phyloP scores from a whole-genome alignment of 2,888 invertebrate genomes.

The Siphonodentalium dalli region DNA sequence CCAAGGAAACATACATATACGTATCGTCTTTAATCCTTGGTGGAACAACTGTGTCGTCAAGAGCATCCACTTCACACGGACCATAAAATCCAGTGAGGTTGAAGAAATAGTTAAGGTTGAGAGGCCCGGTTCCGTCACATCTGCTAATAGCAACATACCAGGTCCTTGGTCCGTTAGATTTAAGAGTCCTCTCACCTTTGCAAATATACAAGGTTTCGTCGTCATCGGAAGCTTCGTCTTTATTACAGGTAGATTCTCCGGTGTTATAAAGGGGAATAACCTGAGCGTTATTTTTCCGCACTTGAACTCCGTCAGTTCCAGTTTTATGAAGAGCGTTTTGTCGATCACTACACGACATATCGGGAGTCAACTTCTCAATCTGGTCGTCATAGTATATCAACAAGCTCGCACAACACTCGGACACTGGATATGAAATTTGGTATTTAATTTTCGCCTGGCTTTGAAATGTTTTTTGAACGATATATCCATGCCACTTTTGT shows the following conservation, averaged over 20 bases:
- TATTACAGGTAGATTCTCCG: slow-evolving; percentile 42
- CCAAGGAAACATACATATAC: slow-evolving; percentile 43
- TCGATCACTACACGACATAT: slow-evolving; percentile 48
- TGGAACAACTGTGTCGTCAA: slow-evolving; percentile 42
- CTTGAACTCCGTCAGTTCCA: too few species aligned
- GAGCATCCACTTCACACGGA: slow-evolving; percentile 52
- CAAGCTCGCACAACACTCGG: slow-evolving; percentile 50
- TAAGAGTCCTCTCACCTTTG: slow-evolving; percentile 49
- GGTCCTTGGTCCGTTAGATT: slow-evolving; percentile 46
- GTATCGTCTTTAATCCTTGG: slow-evolving; percentile 27
- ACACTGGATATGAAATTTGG: slow-evolving; percentile 50
- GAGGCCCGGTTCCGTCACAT: slow-evolving; percentile 35
- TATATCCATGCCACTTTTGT: slow-evolving; percentile 51
- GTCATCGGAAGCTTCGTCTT: slow-evolving; percentile 37
- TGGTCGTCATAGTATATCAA: slow-evolving; percentile 57
- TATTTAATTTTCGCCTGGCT: slow-evolving; percentile 51
- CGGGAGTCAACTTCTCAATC: slow-evolving; percentile 37
- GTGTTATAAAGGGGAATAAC: slow-evolving; percentile 49
- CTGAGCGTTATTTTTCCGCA: slow-evolving; percentile 49
- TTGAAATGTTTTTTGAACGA: slow-evolving; percentile 52
- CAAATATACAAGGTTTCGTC: slow-evolving; percentile 48
- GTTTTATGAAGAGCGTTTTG: slow-evolving; percentile 39
- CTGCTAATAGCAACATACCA: slow-evolving; percentile 55
- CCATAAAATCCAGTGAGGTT: slow-evolving; percentile 54
- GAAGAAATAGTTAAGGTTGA: slow-evolving; percentile 52